Conservation (phyloP, 2,888 invertebrate species). For the Chironomus tentans region DNA sequence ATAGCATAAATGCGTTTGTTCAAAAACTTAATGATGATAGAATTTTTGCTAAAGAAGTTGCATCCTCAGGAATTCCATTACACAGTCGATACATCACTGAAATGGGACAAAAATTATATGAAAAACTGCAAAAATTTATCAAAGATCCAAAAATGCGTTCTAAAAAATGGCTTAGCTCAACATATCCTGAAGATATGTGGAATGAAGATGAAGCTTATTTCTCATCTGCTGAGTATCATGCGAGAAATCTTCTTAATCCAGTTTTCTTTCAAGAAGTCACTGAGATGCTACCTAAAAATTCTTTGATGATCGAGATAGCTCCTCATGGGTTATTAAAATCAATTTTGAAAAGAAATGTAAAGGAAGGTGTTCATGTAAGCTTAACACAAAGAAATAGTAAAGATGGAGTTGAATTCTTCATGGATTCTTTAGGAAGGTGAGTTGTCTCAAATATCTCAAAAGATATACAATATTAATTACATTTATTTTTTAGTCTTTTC, state of each 20-base stretch:
- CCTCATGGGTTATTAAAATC: constrained; percentile 85
- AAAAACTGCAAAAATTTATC: constrained; percentile 52
- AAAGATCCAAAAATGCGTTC: constrained; percentile 54
- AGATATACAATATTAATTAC: too few species aligned
- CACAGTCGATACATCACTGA: constrained; percentile 68
- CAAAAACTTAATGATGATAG: constrained; percentile 53
- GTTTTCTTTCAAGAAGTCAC: constrained; percentile 77
- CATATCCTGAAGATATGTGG: constrained; percentile 59
- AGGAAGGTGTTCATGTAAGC: constrained; percentile 60
- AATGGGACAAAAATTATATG: constrained; percentile 51
- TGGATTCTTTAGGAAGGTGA: constrained; percentile 58
- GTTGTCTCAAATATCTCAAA: constrained; percentile 31
- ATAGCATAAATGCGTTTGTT: constrained; percentile 52
- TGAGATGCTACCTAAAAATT: constrained; percentile 67
- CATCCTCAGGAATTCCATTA: constrained; percentile 72
- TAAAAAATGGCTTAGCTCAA: constrained; percentile 68
- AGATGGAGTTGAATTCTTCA: constrained; percentile 53
- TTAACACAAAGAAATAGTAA: constrained; percentile 62
- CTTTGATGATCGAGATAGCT: constrained; percentile 79
- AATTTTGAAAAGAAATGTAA: constrained; percentile 68
- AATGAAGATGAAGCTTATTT: constrained; percentile 49
- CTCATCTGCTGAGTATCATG: constrained; percentile 74
- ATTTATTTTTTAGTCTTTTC: constrained; percentile 51
- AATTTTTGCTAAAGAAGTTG: constrained; percentile 66
- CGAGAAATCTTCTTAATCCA: constrained; percentile 63